Conservation (phyloP, 2,113 vertebrate species). For the Sardina pilchardus region DNA sequence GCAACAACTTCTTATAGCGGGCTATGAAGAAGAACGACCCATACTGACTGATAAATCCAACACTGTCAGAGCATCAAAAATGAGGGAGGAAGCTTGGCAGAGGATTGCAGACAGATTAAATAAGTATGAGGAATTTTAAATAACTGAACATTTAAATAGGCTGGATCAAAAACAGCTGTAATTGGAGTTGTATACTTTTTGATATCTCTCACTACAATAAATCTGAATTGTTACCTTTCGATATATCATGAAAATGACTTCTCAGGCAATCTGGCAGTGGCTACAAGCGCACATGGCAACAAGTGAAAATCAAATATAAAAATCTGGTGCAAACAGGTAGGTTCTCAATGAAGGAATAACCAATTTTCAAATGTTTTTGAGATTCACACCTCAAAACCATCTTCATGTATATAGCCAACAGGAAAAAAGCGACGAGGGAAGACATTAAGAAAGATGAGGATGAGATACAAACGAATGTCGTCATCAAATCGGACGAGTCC, state of each 20-base stretch:
- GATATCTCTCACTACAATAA: too few species aligned
- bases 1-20: background rate
- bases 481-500: conserved; percentile 27
- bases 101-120: background rate
- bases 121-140: background rate
- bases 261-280: conserved; percentile 2
- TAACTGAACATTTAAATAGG: background rate
- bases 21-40: background rate
- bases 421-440: conserved; percentile 5
- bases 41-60: background rate
- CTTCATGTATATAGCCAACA: conserved; percentile 26
- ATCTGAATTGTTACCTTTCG: background rate
- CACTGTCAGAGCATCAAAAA: background rate
- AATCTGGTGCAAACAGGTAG: conserved; percentile 49
- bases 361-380: background rate
- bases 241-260: background rate
- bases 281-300: conserved; percentile 43
- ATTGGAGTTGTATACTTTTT: too few species aligned
- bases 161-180: background rate
- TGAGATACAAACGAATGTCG: background rate
- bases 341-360: conserved; percentile 16
- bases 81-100: conserved; percentile 7
- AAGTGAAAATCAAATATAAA: conserved; percentile 52
- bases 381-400: background rate
- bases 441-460: conserved; percentile 24